These are phyloP conservation scores for Drosophila formosana DNA, from an alignment of 2,888 invertebrate genomes.

Conservation along the genomic window DNA sequence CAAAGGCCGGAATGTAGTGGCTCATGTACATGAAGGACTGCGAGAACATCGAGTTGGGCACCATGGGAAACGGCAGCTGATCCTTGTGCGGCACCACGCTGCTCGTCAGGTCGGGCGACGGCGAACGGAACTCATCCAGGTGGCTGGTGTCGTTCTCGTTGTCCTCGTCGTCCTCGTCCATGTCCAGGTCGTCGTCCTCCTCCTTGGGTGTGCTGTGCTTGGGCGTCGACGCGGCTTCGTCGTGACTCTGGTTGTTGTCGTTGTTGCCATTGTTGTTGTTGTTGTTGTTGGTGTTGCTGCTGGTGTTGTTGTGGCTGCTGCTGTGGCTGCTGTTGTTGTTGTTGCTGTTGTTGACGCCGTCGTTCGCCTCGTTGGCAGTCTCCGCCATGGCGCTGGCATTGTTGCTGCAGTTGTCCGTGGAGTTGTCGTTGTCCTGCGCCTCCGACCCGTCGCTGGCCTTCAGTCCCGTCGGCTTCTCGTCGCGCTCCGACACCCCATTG, in stretches of 20 bases:
- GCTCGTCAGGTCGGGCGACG: slow-evolving; percentile 82
- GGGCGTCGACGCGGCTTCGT: slow-evolving; percentile 62
- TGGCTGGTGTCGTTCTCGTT: slow-evolving; percentile 84
- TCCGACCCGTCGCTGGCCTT: slow-evolving; percentile 32
- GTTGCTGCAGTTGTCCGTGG: slow-evolving; percentile 53
- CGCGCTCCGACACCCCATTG: slow-evolving; percentile 66
- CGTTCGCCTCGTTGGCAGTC: slow-evolving; percentile 22
- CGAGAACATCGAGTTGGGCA: slow-evolving; percentile 94
- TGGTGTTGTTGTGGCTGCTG: slow-evolving; percentile 31
- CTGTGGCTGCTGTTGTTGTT: slow-evolving; percentile 26
- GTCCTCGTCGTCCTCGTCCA: slow-evolving; percentile 84
- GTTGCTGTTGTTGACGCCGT: not conserved
- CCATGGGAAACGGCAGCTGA: slow-evolving; percentile 92
- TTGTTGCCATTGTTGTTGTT: slow-evolving; percentile 19
- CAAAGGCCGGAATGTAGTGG: slow-evolving; percentile 91
- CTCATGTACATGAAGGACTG: slow-evolving; percentile 97
- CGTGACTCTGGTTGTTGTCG: slow-evolving; percentile 38
- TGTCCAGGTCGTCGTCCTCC: slow-evolving; percentile 84
- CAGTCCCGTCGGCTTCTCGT: slow-evolving; percentile 40
- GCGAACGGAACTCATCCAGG: slow-evolving; percentile 84
- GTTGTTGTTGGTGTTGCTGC: slow-evolving; percentile 41
- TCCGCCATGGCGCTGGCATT: slow-evolving; percentile 36
- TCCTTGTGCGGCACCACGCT: slow-evolving; percentile 84
- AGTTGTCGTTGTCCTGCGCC: slow-evolving; percentile 37
- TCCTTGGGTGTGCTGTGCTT: slow-evolving; percentile 81